phyloP scores from a whole-genome alignment of 2,888 invertebrate species.

The Acanthoscelides obtectus region DNA sequence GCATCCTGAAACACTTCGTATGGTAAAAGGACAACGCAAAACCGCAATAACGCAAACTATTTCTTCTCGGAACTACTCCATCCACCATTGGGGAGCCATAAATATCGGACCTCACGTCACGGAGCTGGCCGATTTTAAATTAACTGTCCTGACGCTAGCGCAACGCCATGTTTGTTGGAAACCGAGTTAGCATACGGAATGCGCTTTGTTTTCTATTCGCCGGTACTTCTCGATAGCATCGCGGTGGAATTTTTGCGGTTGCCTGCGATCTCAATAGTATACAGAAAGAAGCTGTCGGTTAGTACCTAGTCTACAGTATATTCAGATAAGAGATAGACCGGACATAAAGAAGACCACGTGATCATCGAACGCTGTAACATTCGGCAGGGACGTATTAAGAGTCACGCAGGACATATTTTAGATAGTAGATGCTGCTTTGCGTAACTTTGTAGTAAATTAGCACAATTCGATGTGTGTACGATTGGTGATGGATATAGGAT shows the following conservation, averaged over 20 bases:
- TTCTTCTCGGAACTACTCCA: neutral
- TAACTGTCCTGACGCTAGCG: neutral
- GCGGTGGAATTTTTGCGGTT: neutral
- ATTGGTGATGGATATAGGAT: no score
- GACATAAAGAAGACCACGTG: no score
- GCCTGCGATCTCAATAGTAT: neutral
- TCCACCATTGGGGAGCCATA: neutral
- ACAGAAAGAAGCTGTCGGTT: neutral
- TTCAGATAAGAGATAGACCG: no score
- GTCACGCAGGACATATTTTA: no score
- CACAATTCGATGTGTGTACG: no score
- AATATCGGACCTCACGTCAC: neutral
- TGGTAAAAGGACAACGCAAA: no score
- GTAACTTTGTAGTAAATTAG: no score
- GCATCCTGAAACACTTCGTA: no score
- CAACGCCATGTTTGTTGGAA: neutral
- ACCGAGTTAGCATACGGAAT: neutral
- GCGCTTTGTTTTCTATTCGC: neutral
- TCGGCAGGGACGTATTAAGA: no score
- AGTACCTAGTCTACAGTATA: no score
- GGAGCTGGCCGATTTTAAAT: neutral
- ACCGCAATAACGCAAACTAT: neutral
- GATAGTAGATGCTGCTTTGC: no score
- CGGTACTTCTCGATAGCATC: neutral
- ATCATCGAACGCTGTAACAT: no score